Evolutionary conservation across 1,140 invertebrate genomes (phyloP), one percentile per base, ranked within the genome.

Genomic region (Chironomus striatipennis): DNA sequence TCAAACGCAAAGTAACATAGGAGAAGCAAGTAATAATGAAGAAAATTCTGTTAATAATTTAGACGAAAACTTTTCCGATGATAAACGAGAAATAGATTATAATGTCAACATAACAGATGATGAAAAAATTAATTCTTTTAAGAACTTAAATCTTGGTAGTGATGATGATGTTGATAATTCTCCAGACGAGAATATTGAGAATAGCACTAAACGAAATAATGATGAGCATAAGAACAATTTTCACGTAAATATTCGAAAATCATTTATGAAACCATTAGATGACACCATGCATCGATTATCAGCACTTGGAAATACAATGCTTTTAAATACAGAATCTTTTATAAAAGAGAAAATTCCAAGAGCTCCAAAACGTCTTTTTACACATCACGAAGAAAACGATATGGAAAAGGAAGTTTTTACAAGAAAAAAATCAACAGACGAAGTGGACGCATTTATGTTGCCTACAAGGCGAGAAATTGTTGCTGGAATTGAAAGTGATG

Each of bases 401-500:
- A 5, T 8, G 2, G 24, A 75, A 24, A 47, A 12, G 3, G n/a
- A 74, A 67, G 64, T 75, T 42, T 42, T 75, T 0, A 75, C 74
- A 20, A n/a, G n/a, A n/a, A 2, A 9, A 10, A 3, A 34, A 47
- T 76, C 47, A 76, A 79, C 80, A 6, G 72, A 73, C 24, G 75
- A 77, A 65, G 43, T 76, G 10, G 83, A 84, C 73, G 79, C 47
- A n/a, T 15, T 83, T 70, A 80, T 81, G 17, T 77, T 83, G 7
- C 80, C 81, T 15, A 77, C 80, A 1, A 77, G 79, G 73, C 79
- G 79, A 2, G 78, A 77, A 74, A 80, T 81, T 15, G 79, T 83
- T 73, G 82, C 89, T 72, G 88, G 88, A 7, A 83, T 90, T 0
- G 86, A 89, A 76, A 87, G 91, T 77, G 90, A 91, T 77, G 90